Percentiles rank a stretch among this genome's conserved stretches.
These are phyloP conservation scores for Sinosuthora webbiana DNA, from an alignment of 2,113 vertebrate genomes.

Conservation along the genomic window DNA sequence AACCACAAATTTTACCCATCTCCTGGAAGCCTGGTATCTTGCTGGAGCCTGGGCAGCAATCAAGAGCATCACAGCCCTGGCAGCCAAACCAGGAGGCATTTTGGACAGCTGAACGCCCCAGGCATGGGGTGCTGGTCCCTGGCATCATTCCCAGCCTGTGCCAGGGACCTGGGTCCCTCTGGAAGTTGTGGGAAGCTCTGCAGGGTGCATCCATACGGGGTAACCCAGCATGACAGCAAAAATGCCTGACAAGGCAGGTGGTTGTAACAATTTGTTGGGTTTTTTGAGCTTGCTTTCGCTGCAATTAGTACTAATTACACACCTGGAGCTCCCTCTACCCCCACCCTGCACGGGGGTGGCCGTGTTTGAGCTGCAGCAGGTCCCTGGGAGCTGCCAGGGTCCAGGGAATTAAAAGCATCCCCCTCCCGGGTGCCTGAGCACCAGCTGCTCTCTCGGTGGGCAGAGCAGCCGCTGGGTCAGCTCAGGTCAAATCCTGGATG, in stretches of 20 bases:
- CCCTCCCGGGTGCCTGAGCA: neutral
- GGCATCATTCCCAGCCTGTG: neutral
- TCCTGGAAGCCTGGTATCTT: neutral
- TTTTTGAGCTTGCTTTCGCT: neutral
- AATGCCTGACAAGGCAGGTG: neutral
- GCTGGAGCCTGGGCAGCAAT: neutral
- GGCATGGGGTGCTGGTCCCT: neutral
- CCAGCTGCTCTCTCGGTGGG: neutral
- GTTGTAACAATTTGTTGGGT: neutral
- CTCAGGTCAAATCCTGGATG: neutral
- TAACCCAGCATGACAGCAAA: neutral
- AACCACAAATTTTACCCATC: rapidly evolving
- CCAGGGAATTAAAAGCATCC: neutral
- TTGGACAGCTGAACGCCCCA: neutral
- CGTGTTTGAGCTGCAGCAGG: neutral
- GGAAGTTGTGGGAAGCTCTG: neutral
- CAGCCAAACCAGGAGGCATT: neutral
- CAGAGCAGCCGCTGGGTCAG: neutral
- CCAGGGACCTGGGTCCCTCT: neutral
- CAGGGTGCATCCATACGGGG: no score
- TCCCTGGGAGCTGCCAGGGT: neutral
- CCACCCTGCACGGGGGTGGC: neutral
- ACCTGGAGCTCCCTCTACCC: neutral
- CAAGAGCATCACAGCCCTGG: neutral
- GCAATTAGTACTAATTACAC: neutral